Evolutionary conservation across 2,888 invertebrate species (phyloP).

Genomic region (Scrobipalpa costella): DNA sequence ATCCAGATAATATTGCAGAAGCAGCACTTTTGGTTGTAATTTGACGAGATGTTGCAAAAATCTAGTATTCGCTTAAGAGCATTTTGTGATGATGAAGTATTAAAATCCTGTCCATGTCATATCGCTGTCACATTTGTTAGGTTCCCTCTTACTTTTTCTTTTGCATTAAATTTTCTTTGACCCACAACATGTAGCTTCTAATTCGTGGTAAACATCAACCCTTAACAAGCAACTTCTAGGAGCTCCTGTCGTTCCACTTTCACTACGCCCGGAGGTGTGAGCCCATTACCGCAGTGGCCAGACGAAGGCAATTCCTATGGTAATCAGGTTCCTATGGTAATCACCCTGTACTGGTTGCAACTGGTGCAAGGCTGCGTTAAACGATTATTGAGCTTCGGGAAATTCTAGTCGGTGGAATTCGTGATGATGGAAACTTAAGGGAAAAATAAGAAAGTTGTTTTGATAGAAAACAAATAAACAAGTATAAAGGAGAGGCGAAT

Average conservation of each 20-base stretch:
- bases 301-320: conserved; percentile 69
- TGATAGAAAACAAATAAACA: neutral
- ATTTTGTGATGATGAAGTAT: too few relatives aligned
- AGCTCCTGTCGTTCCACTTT: conserved; percentile 52
- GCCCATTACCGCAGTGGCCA: conserved; percentile 61
- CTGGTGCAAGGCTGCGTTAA: conserved; percentile 53
- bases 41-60: too few relatives aligned
- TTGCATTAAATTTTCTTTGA: too few relatives aligned
- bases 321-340: conserved; percentile 54
- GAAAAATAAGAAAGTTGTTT: conserved; percentile 1
- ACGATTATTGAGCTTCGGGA: conserved; percentile 61
- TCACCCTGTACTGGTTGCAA: conserved; percentile 39
- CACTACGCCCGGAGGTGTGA: conserved; percentile 61
- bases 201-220: conserved; percentile 23
- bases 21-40: too few relatives aligned
- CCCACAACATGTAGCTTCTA: too few relatives aligned
- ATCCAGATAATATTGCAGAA: too few relatives aligned
- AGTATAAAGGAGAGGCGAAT: neutral
- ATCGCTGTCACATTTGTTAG: too few relatives aligned
- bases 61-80: too few relatives aligned
- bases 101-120: too few relatives aligned
- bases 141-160: too few relatives aligned
- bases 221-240: conserved; percentile 21
- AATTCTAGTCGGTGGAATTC: conserved; percentile 42
- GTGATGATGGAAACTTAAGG: conserved; percentile 7